A percentile compares a stretch with the other conserved stretches of the same genome.
Conservation (phyloP, 1,140 invertebrate genomes). For the Drosophila sproati region DNA sequence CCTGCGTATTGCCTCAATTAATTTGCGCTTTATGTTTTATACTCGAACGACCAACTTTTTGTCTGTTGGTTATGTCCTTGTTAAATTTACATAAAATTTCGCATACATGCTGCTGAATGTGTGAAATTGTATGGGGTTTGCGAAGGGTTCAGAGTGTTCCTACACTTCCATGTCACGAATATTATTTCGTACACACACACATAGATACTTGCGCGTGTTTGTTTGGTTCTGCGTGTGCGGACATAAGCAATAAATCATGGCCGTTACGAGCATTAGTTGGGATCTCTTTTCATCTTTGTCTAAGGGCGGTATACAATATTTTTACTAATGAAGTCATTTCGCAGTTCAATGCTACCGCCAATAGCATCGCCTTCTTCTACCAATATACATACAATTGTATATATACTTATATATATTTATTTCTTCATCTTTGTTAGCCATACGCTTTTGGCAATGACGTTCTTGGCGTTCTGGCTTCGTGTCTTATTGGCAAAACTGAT, state of each 20-base stretch:
- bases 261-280: slow-evolving; percentile 15
- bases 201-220: not conserved
- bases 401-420: slow-evolving; percentile 47
- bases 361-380: slow-evolving; percentile 22
- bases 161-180: slow-evolving; percentile 17
- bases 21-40: slow-evolving; percentile 80
- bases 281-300: not conserved
- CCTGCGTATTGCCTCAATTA: slow-evolving; percentile 71
- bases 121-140: slow-evolving; percentile 29
- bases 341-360: slow-evolving; percentile 75
- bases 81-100: slow-evolving; percentile 76
- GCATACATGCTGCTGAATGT: slow-evolving; percentile 26
- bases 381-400: not conserved
- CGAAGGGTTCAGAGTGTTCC: not conserved
- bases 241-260: slow-evolving; percentile 63
- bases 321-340: slow-evolving; percentile 83
- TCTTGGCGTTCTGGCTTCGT: slow-evolving; percentile 47
- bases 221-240: not conserved
- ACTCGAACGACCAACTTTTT: slow-evolving; percentile 58
- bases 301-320: slow-evolving; percentile 66
- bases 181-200: slow-evolving; percentile 18
- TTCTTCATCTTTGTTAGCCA: slow-evolving; percentile 74
- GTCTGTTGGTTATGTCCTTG: slow-evolving; percentile 56
- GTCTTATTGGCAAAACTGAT: slow-evolving; percentile 80
- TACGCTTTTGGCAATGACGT: slow-evolving; percentile 31